A percentile compares a stretch with the other conserved stretches of the same genome.
These are phyloP conservation scores for Ceyx margarethae DNA, from an alignment of 2,113 vertebrate species.

Conservation along the genomic window DNA sequence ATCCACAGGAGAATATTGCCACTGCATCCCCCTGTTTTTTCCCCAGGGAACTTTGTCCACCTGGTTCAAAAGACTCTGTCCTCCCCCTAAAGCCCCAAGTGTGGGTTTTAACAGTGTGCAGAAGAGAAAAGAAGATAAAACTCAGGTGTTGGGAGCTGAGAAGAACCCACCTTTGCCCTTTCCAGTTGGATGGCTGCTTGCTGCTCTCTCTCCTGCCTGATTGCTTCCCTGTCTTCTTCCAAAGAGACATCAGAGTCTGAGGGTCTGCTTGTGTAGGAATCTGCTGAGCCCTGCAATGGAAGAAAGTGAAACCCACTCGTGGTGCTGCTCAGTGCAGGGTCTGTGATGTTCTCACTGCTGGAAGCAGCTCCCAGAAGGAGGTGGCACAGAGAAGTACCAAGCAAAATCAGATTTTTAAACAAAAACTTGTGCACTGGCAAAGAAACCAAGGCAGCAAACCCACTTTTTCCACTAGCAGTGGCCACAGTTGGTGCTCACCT, in stretches of 20 bases:
- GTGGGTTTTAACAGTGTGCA: neutral
- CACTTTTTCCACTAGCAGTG: neutral
- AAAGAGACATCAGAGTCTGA: conserved; percentile 99
- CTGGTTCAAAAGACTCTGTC: neutral
- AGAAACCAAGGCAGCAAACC: neutral
- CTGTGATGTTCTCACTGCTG: too few species aligned
- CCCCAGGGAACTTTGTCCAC: neutral
- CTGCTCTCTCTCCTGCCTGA: conserved; percentile 92
- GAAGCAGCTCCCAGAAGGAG: neutral
- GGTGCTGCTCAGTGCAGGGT: neutral
- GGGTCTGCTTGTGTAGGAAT: conserved; percentile 98
- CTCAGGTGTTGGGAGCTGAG: neutral
- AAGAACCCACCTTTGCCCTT: conserved; percentile 87
- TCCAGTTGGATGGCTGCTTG: conserved; percentile 94
- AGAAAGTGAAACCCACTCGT: too few species aligned
- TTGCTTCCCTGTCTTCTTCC: conserved; percentile 96
- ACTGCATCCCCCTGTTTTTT: neutral
- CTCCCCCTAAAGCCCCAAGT: neutral
- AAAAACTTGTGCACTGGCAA: neutral
- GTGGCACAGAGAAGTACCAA: accelerated
- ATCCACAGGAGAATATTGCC: neutral
- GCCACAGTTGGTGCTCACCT: neutral
- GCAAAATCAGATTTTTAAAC: neutral
- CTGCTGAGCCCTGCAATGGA: conserved; percentile 90
- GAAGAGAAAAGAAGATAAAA: accelerated